Base-by-base conservation (phyloP, 2,797 vertebrate genomes). In the Pipistrellus pygmaeus region DNA sequence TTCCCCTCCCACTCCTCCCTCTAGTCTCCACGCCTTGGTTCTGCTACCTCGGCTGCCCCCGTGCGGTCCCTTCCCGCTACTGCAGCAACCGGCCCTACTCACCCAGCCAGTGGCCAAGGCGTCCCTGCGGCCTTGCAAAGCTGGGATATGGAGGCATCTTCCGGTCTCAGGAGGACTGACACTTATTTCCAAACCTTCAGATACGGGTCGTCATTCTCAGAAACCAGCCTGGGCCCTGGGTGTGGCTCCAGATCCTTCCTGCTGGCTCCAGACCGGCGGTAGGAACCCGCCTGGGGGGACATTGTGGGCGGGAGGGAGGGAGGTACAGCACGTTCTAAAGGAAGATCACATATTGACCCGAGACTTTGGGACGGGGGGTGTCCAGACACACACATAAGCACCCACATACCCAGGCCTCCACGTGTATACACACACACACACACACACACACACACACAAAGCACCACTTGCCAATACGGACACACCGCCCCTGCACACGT, bases 61-160 rank as follows among this genome's bases (percentile, higher is more conserved):
- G 15, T 64, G 95, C 66, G 94, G 95, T 30, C 69, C 9, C 9
- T 78, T 46, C 3, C 20, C 0, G 77, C 95, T 25, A 96, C 78
- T 97, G 78, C 95, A 94, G 18, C 64, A 57, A 2, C 13, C 17
- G 1, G 8, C 71, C 53, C 15, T 1, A 17, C 17, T 15, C n/a
- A 9, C 57, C 51, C 21, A 51, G 51, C 25, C 17, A 0, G 35
- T 2, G n/a, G 46, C 73, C 3, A 53, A 21, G n/a, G n/a, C 18
- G n/a, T 53, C 20, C 20, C 75, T 32, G 71, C 30, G 17, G 60
- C 23, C 38, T 66, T 10, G 66, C 66, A 44, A 20, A 78, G 55
- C 3, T 15, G 8, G n/a, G 46, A 44, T 27, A 0, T 46, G 64
- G 71, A 85, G 55, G 46, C 72, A 72, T 25, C 44, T 72, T n/a